Evolutionary conservation across 2,888 invertebrate species (phyloP), one percentile per base, ranked within the genome.

Genomic region (Nebria brevicollis): DNA sequence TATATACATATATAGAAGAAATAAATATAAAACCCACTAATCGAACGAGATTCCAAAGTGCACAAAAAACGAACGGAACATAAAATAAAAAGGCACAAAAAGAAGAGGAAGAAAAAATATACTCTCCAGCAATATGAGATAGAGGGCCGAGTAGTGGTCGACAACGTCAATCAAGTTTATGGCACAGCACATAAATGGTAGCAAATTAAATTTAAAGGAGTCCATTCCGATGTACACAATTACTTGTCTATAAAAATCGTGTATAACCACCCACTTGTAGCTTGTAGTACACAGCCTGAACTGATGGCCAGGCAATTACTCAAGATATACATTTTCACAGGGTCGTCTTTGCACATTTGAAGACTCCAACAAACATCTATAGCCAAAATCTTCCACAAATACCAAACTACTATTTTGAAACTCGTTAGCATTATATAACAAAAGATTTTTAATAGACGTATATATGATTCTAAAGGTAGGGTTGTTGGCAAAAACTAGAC

Each of bases 151-250:
- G 64, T 54, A 54, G 54, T 54, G 54, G 54, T 7, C 54, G n/a
- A 15, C n/a, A 77, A 77, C 77, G 77, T 77, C 77, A 77, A 77
- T 77, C 77, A 68, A 66, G 68, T 77, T 77, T 77, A 77, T 68
- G 20, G 77, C 43, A 42, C 15, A 77, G n/a, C 76, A 66, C 66
- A 66, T 77, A 42, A 42, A 68, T 41, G 76, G 26, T 66, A 66
- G 75, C 65, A 75, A 75, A 75, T 76, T 76, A 76, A 76, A 76
- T 76, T 66, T 41, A 41, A 66, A 77, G 43, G 41, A 66, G 77
- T 77, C 43, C 68, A 75, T 75, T 64, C 54, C 54, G 20, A 75
- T 75, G 75, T 75, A 13, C 68, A 68, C 68, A 73, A 77, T 77
- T 77, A 77, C 43, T 68, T 15, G 77, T 68, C 68, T 77, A 68